A percentile compares a stretch with the other conserved stretches of the same genome.
These are phyloP conservation scores for Actinernus sp. DNA, from an alignment of 92 coral and sea anemone genomes.

Conservation along the genomic window DNA sequence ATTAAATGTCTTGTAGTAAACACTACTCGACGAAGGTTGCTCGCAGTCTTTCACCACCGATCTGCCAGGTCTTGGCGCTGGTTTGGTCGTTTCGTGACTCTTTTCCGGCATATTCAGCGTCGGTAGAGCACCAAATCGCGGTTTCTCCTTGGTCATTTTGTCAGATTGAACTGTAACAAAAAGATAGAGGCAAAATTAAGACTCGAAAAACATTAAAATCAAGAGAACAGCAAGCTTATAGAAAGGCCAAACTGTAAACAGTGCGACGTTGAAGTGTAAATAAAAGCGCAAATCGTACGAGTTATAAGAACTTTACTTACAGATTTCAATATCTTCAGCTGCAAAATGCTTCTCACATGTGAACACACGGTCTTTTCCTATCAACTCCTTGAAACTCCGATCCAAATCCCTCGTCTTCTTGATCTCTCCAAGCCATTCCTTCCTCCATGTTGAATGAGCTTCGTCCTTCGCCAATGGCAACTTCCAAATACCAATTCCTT, in stretches of 20 bases:
- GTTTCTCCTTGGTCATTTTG: background rate
- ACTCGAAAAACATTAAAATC: no score
- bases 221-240: background rate
- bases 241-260: conserved; percentile 19
- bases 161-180: conserved; percentile 1
- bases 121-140: conserved; percentile 19
- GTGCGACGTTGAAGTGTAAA: background rate
- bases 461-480: conserved; percentile 43
- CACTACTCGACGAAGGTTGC: background rate
- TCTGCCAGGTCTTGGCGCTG: conserved; percentile 28
- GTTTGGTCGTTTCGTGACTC: conserved; percentile 23
- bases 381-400: conserved; percentile 14
- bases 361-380: conserved; percentile 29
- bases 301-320: conserved; percentile 18
- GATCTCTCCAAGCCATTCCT: conserved; percentile 40
- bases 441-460: conserved; percentile 27
- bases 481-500: conserved; percentile 50
- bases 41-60: conserved; percentile 3
- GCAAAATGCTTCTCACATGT: conserved; percentile 45
- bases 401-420: conserved; percentile 37
- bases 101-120: conserved; percentile 26
- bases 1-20: background rate
- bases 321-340: conserved; percentile 48
- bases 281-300: conserved; percentile 15
- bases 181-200: no score